A percentile compares a stretch with the other conserved stretches of the same genome.
Evolutionary conservation across 2,113 vertebrate species (phyloP).

Genomic region (Syrmaticus mikado): DNA sequence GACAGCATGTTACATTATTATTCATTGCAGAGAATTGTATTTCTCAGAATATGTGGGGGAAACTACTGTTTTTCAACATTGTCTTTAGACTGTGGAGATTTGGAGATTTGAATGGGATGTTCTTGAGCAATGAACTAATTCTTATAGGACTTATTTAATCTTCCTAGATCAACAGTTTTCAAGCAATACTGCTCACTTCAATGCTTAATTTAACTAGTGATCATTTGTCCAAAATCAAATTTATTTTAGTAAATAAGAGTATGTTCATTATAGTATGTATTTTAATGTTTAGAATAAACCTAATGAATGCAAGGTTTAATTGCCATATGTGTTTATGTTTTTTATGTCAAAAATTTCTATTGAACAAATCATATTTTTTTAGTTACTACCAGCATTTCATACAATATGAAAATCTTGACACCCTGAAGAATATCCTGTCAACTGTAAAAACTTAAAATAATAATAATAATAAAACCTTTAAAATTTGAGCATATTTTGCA

Average conservation of each 20-base stretch:
- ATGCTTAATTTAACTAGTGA: not conserved
- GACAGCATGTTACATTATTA: not conserved
- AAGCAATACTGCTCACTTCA: not conserved
- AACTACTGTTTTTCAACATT: not conserved
- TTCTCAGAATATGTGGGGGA: not conserved
- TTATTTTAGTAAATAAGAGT: not conserved
- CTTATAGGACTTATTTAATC: not conserved
- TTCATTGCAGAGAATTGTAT: not conserved
- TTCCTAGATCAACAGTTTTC: not conserved
- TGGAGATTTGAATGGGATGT: not conserved
- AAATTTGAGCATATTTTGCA: not conserved
- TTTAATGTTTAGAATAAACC: not conserved
- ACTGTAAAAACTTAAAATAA: not conserved
- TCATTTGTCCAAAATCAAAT: not conserved
- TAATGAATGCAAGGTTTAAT: not conserved
- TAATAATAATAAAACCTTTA: not conserved
- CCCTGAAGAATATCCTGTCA: not conserved
- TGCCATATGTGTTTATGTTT: no score
- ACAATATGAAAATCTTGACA: not conserved
- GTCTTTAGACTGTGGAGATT: not conserved
- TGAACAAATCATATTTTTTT: not conserved
- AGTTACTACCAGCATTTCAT: not conserved
- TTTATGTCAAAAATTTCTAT: not conserved
- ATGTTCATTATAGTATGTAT: not conserved
- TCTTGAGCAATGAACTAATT: not conserved